Evolutionary conservation across 2,113 vertebrate species (phyloP).

Genomic region (Forbesichthys agassizii): DNA sequence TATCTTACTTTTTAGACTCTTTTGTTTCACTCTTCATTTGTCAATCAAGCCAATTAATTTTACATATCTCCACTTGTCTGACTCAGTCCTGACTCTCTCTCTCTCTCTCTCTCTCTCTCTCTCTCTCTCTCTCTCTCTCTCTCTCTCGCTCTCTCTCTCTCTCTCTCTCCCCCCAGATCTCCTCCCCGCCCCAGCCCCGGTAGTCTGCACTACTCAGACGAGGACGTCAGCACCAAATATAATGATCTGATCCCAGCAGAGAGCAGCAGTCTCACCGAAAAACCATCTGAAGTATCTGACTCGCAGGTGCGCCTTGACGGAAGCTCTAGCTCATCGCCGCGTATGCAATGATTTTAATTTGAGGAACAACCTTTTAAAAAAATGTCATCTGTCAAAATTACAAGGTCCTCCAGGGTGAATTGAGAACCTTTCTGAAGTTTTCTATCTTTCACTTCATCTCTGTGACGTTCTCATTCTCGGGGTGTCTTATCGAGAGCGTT

Average conservation of each 20-base stretch:
- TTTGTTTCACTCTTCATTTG: background rate
- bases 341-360: conserved; percentile 24
- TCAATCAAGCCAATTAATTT: background rate
- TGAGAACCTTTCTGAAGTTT: conserved; percentile 27
- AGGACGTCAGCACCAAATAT: conserved; percentile 94
- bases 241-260: conserved; percentile 96
- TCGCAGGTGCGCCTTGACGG: conserved; percentile 84
- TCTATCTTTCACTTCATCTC: conserved; percentile 3
- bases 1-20: too few species aligned
- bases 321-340: conserved; percentile 4
- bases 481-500: conserved; percentile 4
- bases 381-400: conserved; percentile 28
- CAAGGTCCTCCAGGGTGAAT: conserved; percentile 19
- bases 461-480: conserved; percentile 1
- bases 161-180: conserved; percentile 72
- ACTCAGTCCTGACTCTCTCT: background rate
- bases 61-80: background rate
- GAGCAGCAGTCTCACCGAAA: conserved; percentile 97
- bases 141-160: background rate
- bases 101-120: background rate
- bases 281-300: conserved; percentile 95
- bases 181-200: conserved; percentile 93
- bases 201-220: conserved; percentile 96
- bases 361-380: conserved; percentile 32
- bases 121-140: background rate